These are phyloP conservation scores for Leptinotarsa juncta DNA, from an alignment of 2,888 invertebrate genomes.

Conservation along the genomic window DNA sequence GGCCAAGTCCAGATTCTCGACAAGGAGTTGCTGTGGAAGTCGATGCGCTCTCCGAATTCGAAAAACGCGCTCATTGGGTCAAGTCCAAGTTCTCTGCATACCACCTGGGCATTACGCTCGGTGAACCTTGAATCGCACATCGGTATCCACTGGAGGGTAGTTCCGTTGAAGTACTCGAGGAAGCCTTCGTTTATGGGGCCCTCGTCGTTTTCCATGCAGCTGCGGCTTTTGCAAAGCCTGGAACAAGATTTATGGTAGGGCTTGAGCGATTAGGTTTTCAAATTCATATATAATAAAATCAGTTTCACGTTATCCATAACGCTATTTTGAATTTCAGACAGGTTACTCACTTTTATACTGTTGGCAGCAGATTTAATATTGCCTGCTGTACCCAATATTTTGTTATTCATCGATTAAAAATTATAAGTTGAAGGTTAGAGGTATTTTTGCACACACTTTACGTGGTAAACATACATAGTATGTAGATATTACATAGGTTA, in stretches of 20 bases:
- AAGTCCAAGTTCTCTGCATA: slow-evolving; percentile 92
- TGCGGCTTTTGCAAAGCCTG: slow-evolving; percentile 78
- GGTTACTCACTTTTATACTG: too few relatives aligned
- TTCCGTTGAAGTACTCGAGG: slow-evolving; percentile 93
- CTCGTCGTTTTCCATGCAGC: slow-evolving; percentile 73
- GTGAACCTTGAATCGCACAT: slow-evolving; percentile 96
- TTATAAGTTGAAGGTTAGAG: too few relatives aligned
- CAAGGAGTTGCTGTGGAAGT: slow-evolving; percentile 89
- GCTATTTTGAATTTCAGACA: too few relatives aligned
- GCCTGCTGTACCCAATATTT: too few relatives aligned
- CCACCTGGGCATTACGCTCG: slow-evolving; percentile 95
- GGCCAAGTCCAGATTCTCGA: slow-evolving; percentile 95
- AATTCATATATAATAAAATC: too few relatives aligned
- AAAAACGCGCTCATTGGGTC: slow-evolving; percentile 91
- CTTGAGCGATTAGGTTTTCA: not conserved
- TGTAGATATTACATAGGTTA: too few relatives aligned
- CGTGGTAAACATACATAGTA: too few relatives aligned
- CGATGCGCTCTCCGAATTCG: slow-evolving; percentile 85
- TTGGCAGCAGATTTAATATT: too few relatives aligned
- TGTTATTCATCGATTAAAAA: too few relatives aligned
- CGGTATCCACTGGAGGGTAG: slow-evolving; percentile 96
- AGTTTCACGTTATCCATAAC: too few relatives aligned
- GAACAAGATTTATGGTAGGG: slow-evolving; percentile 19
- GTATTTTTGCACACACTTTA: too few relatives aligned
- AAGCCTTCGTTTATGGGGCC: slow-evolving; percentile 82